phyloP scores from a whole-genome alignment of 2,113 vertebrate genomes.

The Danionella cerebrum region DNA sequence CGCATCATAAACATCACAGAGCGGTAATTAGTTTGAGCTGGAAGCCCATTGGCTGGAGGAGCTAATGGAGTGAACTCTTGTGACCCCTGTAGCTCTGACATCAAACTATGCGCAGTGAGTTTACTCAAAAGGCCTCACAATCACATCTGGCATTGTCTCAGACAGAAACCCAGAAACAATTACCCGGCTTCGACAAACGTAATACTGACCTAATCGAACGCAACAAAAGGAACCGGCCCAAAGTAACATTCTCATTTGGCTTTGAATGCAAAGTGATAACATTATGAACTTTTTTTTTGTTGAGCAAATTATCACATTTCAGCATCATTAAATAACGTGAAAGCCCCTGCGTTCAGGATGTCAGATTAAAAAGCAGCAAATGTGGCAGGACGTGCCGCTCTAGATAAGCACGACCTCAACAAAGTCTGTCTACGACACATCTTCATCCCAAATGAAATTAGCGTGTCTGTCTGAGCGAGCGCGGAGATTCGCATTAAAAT shows the following conservation, averaged over 20 bases:
- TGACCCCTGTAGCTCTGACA: constrained; percentile 57
- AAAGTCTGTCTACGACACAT: constrained; percentile 4
- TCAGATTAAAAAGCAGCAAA: constrained; percentile 21
- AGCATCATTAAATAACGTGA: constrained; percentile 10
- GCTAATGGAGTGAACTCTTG: constrained; percentile 28
- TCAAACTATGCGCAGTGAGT: constrained; percentile 56
- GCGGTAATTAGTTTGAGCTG: constrained; percentile 16
- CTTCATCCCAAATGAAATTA: constrained; percentile 46
- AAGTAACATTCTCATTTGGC: background rate
- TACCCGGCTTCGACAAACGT: constrained; percentile 41
- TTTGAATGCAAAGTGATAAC: constrained; percentile 9
- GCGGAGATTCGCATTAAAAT: constrained; percentile 46
- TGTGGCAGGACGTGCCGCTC: constrained; percentile 2
- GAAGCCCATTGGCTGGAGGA: constrained; percentile 14
- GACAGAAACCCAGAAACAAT: constrained; percentile 53
- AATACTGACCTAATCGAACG: constrained; percentile 50
- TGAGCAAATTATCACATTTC: constrained; percentile 5
- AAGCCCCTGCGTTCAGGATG: background rate
- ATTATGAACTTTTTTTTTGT: background rate
- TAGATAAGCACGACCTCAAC: constrained; percentile 12
- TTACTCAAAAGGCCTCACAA: constrained; percentile 54
- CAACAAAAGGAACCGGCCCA: constrained; percentile 46
- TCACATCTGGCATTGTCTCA: constrained; percentile 54
- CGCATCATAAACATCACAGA: constrained; percentile 38
- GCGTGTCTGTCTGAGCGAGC: constrained; percentile 31